A percentile compares a stretch with the other conserved stretches of the same genome.
Conservation (phyloP, 2,797 vertebrate genomes). For the Spinus pinus region DNA sequence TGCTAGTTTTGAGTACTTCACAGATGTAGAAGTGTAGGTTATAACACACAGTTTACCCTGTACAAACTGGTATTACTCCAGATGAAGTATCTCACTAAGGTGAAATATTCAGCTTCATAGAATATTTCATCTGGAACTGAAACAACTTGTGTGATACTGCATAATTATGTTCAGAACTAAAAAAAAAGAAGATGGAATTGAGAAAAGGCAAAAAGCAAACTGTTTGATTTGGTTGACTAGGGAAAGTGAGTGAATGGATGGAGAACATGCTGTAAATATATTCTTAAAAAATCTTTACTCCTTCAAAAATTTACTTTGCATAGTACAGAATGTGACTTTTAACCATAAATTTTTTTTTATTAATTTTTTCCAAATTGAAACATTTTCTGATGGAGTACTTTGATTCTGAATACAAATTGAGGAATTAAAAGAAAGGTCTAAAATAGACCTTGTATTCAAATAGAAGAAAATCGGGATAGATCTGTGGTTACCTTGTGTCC, state of each 20-base stretch:
- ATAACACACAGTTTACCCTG: neutral
- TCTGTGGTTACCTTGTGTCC: neutral
- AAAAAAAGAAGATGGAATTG: neutral
- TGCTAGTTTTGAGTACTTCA: neutral
- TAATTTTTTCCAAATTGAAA: neutral
- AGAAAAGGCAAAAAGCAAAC: neutral
- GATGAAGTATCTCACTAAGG: neutral
- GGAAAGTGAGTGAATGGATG: neutral
- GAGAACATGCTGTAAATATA: neutral
- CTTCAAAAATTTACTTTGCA: neutral
- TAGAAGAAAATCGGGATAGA: neutral
- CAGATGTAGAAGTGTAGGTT: neutral
- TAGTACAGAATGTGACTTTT: neutral
- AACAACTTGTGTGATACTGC: neutral
- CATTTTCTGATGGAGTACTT: neutral
- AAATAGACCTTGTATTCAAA: neutral
- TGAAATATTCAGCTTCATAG: neutral
- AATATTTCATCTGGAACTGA: neutral
- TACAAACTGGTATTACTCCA: neutral
- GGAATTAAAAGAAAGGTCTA: neutral
- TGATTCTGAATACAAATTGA: neutral
- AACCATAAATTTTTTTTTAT: neutral
- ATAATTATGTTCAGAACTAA: neutral
- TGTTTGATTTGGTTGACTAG: neutral
- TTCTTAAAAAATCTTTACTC: neutral